These are phyloP conservation scores for Tetragnatha versicolor DNA, from an alignment of 1,140 invertebrate species.

Conservation along the genomic window DNA sequence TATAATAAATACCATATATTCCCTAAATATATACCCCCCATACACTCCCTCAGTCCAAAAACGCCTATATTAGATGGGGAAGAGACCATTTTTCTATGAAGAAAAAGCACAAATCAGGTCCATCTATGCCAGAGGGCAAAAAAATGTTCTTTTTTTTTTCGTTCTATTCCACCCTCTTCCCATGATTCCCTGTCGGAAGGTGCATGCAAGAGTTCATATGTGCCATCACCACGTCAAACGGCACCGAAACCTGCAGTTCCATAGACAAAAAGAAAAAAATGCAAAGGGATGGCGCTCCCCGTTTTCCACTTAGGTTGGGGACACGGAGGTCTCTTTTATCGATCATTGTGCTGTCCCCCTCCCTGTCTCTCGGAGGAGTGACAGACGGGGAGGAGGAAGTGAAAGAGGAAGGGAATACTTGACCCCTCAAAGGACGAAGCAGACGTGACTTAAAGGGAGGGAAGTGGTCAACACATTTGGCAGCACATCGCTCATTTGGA, in stretches of 20 bases:
- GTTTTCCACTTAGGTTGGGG: constrained; percentile 38
- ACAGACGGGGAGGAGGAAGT: not conserved
- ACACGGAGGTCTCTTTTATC: constrained; percentile 12
- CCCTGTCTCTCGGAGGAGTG: not conserved
- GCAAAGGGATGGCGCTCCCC: constrained; percentile 33
- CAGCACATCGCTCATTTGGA: constrained; percentile 23
- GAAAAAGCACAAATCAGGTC: constrained; percentile 44
- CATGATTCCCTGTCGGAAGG: not conserved
- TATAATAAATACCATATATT: constrained; percentile 41
- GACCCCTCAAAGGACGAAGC: constrained; percentile 44
- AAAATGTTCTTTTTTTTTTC: not conserved
- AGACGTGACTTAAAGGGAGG: constrained; percentile 44
- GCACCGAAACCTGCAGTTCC: not conserved
- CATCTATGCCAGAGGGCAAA: constrained; percentile 23
- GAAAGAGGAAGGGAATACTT: constrained; percentile 34
- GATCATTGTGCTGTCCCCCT: constrained; percentile 8
- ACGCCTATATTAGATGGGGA: constrained; percentile 2
- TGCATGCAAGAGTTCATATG: constrained; percentile 23
- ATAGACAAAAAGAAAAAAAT: constrained; percentile 23
- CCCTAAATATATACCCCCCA: not conserved
- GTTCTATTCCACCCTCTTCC: not conserved
- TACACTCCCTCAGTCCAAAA: not conserved
- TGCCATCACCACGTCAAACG: constrained; percentile 33
- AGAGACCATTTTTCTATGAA: constrained; percentile 31
- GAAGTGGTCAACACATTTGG: constrained; percentile 42